Evolutionary conservation across 2,797 vertebrate genomes (phyloP).

Genomic region (Mastacembelus armatus): DNA sequence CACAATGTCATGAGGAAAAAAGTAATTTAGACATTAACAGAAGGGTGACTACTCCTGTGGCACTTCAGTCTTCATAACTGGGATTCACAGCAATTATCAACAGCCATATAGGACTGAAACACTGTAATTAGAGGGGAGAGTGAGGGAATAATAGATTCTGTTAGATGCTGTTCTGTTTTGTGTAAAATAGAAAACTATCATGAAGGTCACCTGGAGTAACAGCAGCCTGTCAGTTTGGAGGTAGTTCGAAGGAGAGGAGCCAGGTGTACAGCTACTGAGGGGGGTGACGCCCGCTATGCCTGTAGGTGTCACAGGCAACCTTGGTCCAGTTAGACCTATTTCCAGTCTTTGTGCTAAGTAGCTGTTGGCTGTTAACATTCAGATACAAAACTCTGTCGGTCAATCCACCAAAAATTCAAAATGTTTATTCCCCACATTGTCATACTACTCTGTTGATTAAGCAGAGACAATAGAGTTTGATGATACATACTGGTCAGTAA

Average conservation of each 20-base stretch:
- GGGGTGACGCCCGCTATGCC: conserved; percentile 39
- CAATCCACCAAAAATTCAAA: background rate
- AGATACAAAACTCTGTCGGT: background rate
- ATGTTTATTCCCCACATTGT: background rate
- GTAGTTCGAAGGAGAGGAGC: conserved; percentile 58
- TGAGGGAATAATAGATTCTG: background rate
- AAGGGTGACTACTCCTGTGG: background rate
- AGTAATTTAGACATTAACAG: no score
- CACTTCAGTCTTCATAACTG: conserved; percentile 5
- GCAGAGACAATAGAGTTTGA: background rate
- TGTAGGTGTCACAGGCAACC: conserved; percentile 22
- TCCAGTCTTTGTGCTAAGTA: background rate
- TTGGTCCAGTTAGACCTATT: conserved; percentile 38
- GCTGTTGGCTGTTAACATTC: background rate
- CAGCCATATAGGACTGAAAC: no score
- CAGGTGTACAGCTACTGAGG: conserved; percentile 52
- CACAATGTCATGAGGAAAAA: conserved; percentile 7
- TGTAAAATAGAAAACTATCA: conserved; percentile 34
- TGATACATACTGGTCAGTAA: background rate
- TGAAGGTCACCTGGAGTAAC: conserved; percentile 27
- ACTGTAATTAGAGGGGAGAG: background rate
- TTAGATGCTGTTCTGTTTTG: conserved; percentile 10
- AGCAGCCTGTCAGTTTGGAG: conserved; percentile 54
- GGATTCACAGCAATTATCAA: background rate
- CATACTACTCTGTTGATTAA: background rate